Evolutionary conservation across 2,888 invertebrate species (phyloP).

Genomic region (Gymnoscelis rufifasciata): DNA sequence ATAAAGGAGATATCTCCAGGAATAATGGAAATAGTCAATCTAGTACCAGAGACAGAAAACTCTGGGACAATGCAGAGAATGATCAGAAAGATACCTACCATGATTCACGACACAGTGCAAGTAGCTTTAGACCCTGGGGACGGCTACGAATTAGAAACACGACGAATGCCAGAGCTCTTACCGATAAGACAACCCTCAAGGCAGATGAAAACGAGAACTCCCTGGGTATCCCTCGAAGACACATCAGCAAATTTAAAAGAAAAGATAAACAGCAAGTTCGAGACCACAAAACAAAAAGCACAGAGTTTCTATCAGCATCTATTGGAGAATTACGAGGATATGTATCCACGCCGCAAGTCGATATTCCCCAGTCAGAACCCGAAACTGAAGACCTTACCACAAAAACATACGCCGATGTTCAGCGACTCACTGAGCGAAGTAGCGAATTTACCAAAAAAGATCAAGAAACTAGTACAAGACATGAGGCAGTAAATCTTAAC

Average conservation of each 20-base stretch:
- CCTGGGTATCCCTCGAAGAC: slow-evolving; percentile 41
- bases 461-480: slow-evolving; percentile 61
- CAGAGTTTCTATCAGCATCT: slow-evolving; percentile 59
- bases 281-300: slow-evolving; percentile 62
- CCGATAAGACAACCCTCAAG: slow-evolving; percentile 42
- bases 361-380: slow-evolving; percentile 48
- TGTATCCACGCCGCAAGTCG: slow-evolving; percentile 44
- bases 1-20: slow-evolving; percentile 70
- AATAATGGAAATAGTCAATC: slow-evolving; percentile 67
- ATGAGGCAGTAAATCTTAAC: slow-evolving; percentile 40
- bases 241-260: slow-evolving; percentile 23
- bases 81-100: slow-evolving; percentile 61
- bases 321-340: slow-evolving; percentile 59
- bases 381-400: slow-evolving; percentile 53
- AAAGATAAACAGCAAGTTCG: slow-evolving; percentile 33
- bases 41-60: slow-evolving; percentile 56
- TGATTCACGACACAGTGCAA: slow-evolving; percentile 67
- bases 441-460: slow-evolving; percentile 60
- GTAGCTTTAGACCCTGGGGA: slow-evolving; percentile 51
- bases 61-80: slow-evolving; percentile 54
- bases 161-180: slow-evolving; percentile 29
- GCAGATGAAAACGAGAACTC: slow-evolving; percentile 17
- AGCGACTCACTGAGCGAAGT: slow-evolving; percentile 63
- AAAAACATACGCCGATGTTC: slow-evolving; percentile 58
- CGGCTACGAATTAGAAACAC: slow-evolving; percentile 37